A percentile compares a stretch with the other conserved stretches of the same genome.
These are phyloP conservation scores for Sphaerophoria taeniata DNA, from an alignment of 2,888 invertebrate species.

Conservation along the genomic window DNA sequence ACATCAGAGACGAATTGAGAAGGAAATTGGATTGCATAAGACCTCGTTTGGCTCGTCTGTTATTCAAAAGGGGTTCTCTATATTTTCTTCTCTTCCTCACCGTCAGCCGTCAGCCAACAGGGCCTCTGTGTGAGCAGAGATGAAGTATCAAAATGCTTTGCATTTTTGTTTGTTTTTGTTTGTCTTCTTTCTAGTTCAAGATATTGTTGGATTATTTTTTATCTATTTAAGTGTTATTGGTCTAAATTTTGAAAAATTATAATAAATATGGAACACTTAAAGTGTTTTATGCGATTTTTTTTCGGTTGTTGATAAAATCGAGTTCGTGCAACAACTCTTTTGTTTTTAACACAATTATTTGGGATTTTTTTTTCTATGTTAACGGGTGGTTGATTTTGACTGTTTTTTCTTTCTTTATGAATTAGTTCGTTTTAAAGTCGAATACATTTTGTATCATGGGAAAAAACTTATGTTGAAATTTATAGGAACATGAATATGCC, in stretches of 20 bases:
- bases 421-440: neutral
- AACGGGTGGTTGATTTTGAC: neutral
- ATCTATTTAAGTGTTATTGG: slow-evolving; percentile 55
- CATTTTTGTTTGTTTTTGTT: slow-evolving; percentile 23
- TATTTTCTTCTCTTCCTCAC: neutral
- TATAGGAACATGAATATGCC: too few species aligned
- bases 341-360: slow-evolving; percentile 6
- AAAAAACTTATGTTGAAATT: neutral
- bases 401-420: neutral
- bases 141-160: slow-evolving; percentile 35
- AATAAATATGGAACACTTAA: slow-evolving; percentile 28
- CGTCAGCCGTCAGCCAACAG: neutral
- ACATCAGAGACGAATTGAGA: slow-evolving; percentile 50
- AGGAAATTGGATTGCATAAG: slow-evolving; percentile 63
- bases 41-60: slow-evolving; percentile 20
- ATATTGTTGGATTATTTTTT: slow-evolving; percentile 37
- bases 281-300: slow-evolving; percentile 24
- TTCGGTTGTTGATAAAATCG: slow-evolving; percentile 23
- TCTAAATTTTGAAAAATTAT: slow-evolving; percentile 36
- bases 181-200: slow-evolving; percentile 33
- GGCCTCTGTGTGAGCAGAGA: slow-evolving; percentile 4
- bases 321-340: slow-evolving; percentile 43
- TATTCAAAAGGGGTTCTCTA: slow-evolving; percentile 21
- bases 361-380: neutral
- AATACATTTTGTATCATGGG: neutral